These are phyloP conservation scores for Mercenaria mercenaria DNA, from an alignment of 1,140 invertebrate species.

Conservation along the genomic window DNA sequence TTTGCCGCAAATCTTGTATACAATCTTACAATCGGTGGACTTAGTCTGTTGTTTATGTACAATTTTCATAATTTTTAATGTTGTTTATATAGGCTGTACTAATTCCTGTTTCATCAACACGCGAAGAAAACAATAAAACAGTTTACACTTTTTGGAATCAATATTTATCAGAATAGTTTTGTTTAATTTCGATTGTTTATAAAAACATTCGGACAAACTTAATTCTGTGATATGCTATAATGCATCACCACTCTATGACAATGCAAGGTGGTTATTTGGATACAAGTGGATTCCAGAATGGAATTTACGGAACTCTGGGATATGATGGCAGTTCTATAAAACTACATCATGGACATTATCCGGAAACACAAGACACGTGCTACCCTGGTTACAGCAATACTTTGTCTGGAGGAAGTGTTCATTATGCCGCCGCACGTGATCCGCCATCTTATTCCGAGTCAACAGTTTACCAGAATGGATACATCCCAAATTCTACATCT, in stretches of 20 bases:
- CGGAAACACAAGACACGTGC: conserved; percentile 70
- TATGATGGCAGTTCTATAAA: conserved; percentile 75
- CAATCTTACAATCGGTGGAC: conserved; percentile 46
- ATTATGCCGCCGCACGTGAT: conserved; percentile 71
- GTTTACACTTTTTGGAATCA: conserved; percentile 37
- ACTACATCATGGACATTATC: conserved; percentile 74
- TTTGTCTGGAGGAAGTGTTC: conserved; percentile 59
- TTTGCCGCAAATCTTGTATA: conserved; percentile 51
- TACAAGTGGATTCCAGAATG: conserved; percentile 70
- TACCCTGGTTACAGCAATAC: conserved; percentile 71
- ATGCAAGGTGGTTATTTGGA: conserved; percentile 76
- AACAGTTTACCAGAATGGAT: conserved; percentile 76
- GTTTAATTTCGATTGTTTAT: conserved; percentile 6
- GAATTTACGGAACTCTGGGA: conserved; percentile 70
- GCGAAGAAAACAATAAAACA: conserved; percentile 60
- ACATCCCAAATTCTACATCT: conserved; percentile 68
- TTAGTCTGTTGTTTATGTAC: conserved; percentile 42
- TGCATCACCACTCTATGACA: conserved; percentile 41
- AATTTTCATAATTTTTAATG: conserved; percentile 62
- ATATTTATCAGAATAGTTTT: conserved; percentile 49
- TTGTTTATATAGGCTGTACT: conserved; percentile 50
- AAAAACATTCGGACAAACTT: conserved; percentile 19
- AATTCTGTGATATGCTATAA: conserved; percentile 20
- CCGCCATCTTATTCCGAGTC: conserved; percentile 79
- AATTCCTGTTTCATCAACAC: conserved; percentile 65